phyloP scores from a whole-genome alignment of 64 coral and sea anemone genomes.

The Acropora yongei region DNA sequence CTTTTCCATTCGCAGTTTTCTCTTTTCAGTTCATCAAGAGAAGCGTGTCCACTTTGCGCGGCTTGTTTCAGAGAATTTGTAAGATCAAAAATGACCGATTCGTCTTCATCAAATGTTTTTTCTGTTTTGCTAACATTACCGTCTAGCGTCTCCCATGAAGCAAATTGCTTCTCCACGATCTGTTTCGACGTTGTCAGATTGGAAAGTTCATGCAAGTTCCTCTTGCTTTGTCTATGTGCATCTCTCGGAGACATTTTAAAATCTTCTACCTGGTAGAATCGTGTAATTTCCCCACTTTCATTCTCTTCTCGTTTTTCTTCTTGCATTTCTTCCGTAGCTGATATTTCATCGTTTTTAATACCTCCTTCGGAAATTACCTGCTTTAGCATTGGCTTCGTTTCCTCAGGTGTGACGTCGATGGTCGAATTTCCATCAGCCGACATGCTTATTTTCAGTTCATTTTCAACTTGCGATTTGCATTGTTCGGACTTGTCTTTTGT shows the following conservation, averaged over 20 bases:
- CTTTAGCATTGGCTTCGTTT: background rate
- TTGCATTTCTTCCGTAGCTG: background rate
- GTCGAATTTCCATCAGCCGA: background rate
- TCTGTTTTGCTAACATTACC: background rate
- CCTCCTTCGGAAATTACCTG: background rate
- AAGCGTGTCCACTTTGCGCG: background rate
- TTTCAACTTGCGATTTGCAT: background rate
- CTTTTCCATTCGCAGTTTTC: background rate
- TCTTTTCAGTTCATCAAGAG: background rate
- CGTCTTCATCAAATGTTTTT: background rate
- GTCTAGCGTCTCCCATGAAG: background rate
- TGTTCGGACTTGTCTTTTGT: background rate
- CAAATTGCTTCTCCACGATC: background rate
- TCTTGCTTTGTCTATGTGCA: background rate
- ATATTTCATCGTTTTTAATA: conserved; percentile 23
- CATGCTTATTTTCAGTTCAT: too few relatives aligned
- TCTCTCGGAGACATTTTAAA: too few relatives aligned
- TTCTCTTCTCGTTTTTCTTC: background rate
- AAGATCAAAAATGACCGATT: background rate
- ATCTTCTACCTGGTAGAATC: background rate
- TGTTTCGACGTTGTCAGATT: background rate
- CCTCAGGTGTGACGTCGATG: background rate
- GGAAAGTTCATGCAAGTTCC: background rate
- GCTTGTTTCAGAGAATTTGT: background rate
- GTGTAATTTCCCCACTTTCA: background rate